Conservation (phyloP, 2,113 vertebrate species). For the Synchiropus splendidus region DNA sequence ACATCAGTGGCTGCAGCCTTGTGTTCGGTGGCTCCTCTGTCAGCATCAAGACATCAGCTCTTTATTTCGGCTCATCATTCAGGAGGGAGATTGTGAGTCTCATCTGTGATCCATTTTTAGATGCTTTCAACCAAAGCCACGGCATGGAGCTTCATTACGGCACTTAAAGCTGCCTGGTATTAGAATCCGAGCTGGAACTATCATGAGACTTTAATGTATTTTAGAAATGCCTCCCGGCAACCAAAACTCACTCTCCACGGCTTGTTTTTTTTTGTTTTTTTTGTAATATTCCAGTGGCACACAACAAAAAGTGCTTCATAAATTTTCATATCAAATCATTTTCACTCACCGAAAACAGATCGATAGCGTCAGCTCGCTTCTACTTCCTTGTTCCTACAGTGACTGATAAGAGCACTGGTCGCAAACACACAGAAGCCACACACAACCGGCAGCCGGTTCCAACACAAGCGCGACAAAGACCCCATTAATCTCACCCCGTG, state of each 20-base stretch:
- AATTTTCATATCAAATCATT: constrained; percentile 17
- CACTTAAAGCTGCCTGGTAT: too few species aligned
- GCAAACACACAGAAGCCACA: constrained; percentile 49
- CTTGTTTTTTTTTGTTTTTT: too few species aligned
- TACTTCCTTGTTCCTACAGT: constrained; percentile 37
- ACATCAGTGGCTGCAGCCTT: too few species aligned
- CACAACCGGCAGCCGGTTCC: constrained; percentile 46
- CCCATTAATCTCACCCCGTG: constrained; percentile 50
- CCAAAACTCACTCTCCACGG: constrained; percentile 26
- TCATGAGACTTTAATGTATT: constrained; percentile 14
- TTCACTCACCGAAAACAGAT: constrained; percentile 20
- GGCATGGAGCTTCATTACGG: too few species aligned
- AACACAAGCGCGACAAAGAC: constrained; percentile 58
- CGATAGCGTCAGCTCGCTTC: constrained; percentile 22
- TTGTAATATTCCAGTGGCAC: constrained; percentile 5
- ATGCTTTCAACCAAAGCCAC: too few species aligned
- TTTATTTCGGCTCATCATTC: too few species aligned
- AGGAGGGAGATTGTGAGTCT: too few species aligned
- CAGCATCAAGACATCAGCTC: too few species aligned
- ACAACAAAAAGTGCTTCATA: constrained; percentile 19
- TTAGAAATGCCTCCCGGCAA: constrained; percentile 22
- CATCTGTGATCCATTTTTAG: too few species aligned
- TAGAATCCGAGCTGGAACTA: neutral
- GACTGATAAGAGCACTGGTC: constrained; percentile 44
- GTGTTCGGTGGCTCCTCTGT: too few species aligned